These are phyloP conservation scores for Sinocyclocheilus anophthalmus DNA, from an alignment of 2,113 vertebrate genomes.

Conservation along the genomic window DNA sequence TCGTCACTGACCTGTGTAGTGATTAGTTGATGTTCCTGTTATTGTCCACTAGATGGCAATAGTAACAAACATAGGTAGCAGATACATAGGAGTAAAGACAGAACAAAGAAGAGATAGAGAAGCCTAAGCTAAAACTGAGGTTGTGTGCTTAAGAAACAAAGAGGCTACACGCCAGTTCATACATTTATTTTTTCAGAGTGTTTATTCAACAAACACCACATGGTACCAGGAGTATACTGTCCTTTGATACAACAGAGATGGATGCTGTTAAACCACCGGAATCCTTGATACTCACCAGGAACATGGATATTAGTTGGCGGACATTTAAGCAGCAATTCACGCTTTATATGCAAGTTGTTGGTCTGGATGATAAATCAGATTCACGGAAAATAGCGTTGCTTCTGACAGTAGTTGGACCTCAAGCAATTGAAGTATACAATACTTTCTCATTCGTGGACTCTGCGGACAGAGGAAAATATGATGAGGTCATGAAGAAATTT, in stretches of 20 bases:
- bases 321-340: neutral
- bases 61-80: no score
- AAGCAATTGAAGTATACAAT: constrained; percentile 32
- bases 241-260: neutral
- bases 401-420: neutral
- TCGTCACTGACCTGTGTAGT: no score
- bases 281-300: neutral
- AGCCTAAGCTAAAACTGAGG: no score
- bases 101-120: no score
- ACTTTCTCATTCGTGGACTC: constrained; percentile 1
- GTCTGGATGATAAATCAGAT: neutral
- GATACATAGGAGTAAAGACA: no score
- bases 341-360: neutral
- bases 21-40: no score
- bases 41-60: no score
- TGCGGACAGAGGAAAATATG: neutral
- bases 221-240: neutral
- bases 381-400: neutral
- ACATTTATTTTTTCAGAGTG: no score
- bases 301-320: neutral
- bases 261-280: constrained; percentile 20
- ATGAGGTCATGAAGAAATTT: constrained; percentile 25
- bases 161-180: no score
- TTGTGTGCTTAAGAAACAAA: no score
- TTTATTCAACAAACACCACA: no score